Evolutionary conservation across 2,888 invertebrate species (phyloP).

Genomic region (Phortica magna): DNA sequence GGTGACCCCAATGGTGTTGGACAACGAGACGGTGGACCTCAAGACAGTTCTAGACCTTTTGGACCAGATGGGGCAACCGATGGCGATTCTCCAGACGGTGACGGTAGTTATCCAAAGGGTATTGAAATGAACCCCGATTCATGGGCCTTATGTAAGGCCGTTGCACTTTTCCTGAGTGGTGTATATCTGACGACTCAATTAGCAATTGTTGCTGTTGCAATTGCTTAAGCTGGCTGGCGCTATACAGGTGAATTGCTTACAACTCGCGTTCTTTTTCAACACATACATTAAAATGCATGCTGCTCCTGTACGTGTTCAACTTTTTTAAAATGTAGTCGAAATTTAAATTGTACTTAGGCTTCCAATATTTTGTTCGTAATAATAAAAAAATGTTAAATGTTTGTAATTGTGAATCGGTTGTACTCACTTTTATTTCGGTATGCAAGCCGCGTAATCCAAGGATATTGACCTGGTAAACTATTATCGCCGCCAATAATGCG

Average conservation of each 20-base stretch:
- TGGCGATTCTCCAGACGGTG: neutral
- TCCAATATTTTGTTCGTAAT: no score
- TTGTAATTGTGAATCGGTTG: no score
- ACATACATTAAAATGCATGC: no score
- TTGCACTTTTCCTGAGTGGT: slow-evolving; percentile 62
- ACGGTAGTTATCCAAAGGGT: neutral
- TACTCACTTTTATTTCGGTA: slow-evolving; percentile 76
- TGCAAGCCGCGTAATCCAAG: slow-evolving; percentile 81
- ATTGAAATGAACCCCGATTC: slow-evolving; percentile 46
- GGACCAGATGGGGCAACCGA: neutral
- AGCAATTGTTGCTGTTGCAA: slow-evolving; percentile 58
- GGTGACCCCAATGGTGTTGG: neutral
- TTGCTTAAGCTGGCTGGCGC: slow-evolving; percentile 49
- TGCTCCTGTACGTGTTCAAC: no score
- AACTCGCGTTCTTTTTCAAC: no score
- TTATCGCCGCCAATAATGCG: slow-evolving; percentile 79
- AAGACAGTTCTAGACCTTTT: neutral
- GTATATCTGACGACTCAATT: slow-evolving; percentile 63
- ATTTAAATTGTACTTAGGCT: no score
- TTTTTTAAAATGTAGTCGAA: no score
- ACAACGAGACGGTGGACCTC: neutral
- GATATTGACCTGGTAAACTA: slow-evolving; percentile 79
- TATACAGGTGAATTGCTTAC: no score
- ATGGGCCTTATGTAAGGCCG: slow-evolving; percentile 58
- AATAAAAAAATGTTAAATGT: no score